Evolutionary conservation across 2,113 vertebrate species (phyloP).

Genomic region (Lasiurus cinereus): DNA sequence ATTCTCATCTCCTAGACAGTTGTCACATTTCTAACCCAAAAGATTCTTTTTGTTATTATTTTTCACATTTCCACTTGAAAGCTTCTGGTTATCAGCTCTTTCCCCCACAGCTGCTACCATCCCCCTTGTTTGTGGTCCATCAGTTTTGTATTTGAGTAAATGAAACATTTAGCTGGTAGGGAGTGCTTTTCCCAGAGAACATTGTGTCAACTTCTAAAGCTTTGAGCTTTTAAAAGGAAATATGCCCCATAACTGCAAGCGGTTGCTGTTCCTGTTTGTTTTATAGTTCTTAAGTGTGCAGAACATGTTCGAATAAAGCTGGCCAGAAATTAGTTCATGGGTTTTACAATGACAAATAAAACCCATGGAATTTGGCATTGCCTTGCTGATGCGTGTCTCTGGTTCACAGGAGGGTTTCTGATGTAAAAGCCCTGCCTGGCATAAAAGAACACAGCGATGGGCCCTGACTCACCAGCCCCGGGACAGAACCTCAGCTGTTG

Average conservation of each 20-base stretch:
- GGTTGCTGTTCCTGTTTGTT: conserved; percentile 48
- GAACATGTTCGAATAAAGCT: conserved; percentile 31
- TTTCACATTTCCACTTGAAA: conserved; percentile 8
- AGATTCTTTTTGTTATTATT: not conserved
- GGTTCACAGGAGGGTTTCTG: not conserved
- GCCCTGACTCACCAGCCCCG: not conserved
- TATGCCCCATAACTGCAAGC: conserved; percentile 28
- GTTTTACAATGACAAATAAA: conserved; percentile 27
- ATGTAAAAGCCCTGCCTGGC: not conserved
- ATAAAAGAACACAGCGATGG: not conserved
- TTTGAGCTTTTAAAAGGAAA: conserved; percentile 31
- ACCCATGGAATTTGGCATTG: not conserved
- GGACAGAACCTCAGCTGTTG: not conserved
- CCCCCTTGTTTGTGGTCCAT: not conserved
- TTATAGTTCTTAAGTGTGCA: not conserved
- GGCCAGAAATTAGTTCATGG: not conserved
- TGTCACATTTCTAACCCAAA: not conserved
- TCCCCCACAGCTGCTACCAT: not conserved
- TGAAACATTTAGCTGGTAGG: conserved; percentile 41
- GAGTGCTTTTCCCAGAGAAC: conserved; percentile 46
- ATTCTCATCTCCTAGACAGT: not conserved
- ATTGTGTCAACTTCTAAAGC: conserved; percentile 31
- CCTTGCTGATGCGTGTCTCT: not conserved
- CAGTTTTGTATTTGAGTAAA: conserved; percentile 58
- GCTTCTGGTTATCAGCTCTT: not conserved